A percentile compares a stretch with the other conserved stretches of the same genome.
Evolutionary conservation across 2,797 vertebrate genomes (phyloP).

Genomic region (Chiloscyllium punctatum): DNA sequence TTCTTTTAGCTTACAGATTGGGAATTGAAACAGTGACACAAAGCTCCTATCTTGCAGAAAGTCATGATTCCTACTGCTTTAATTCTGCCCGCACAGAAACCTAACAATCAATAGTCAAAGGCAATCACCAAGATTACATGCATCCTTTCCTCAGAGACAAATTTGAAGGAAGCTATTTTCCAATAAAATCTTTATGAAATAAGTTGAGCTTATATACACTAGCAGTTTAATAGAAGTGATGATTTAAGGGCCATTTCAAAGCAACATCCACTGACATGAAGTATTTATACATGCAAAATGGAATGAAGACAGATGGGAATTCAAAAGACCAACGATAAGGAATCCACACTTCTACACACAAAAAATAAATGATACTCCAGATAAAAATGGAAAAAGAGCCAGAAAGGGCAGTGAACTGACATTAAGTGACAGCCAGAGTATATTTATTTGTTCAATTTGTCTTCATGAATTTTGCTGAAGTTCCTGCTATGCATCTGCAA

Average conservation of each 20-base stretch:
- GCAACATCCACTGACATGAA: neutral
- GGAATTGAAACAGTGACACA: neutral
- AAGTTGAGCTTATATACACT: neutral
- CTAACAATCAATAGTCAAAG: neutral
- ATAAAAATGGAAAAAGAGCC: neutral
- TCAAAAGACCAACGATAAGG: neutral
- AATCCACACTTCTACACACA: neutral
- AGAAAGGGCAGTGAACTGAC: neutral
- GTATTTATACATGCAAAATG: neutral
- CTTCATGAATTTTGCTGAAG: neutral
- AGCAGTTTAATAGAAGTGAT: neutral
- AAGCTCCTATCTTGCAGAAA: neutral
- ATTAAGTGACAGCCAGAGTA: neutral
- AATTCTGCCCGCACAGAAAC: neutral
- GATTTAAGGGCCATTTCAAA: neutral
- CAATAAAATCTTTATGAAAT: constrained; percentile 3
- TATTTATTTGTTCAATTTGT: neutral
- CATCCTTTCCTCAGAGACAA: neutral
- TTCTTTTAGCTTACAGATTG: neutral
- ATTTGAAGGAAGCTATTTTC: neutral
- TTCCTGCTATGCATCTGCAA: neutral
- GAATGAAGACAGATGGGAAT: neutral
- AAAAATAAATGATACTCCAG: neutral
- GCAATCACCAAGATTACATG: neutral
- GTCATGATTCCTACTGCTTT: neutral